Evolutionary conservation across 2,797 vertebrate species (phyloP), one percentile per base, ranked within the genome.

Genomic region (Gallinago solitaria): DNA sequence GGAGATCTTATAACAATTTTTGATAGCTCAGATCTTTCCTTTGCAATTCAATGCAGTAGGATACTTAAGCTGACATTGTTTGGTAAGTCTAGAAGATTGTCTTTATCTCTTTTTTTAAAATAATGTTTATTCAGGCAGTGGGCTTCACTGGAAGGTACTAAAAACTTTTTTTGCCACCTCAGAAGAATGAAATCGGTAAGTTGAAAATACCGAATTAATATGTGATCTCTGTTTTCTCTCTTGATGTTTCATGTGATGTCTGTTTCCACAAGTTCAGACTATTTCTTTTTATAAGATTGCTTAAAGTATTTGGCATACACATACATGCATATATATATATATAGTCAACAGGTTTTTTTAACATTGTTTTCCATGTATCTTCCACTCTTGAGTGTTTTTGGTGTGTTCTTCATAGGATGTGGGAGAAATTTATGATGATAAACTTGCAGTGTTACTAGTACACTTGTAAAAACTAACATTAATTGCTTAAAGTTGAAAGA

Each of bases 1-100:
- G 99, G 99, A 96, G 99, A 99, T 97, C 99, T 99, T 95, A 99
- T 99, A 97, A 99, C 99, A 75, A 99, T 99, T 97, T 99, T 99
- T 96, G 99, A 99, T 98, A 99, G 99, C 97, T 99, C 99, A 81
- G 99, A 99, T 97, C 99, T 99, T 96, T 99, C 99, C 91, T 99
- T 99, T 94, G 99, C 99, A 83, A 99, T 99, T 98, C 99, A 99
- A 5, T 99, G 99, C 98, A 99, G 99, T 98, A 99, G 99, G 97
- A 99, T 99, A 98, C 98, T 99, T 96, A 99, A 99, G 96, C 98
- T 99, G 96, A 99, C 99, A 64, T 98, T 99, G 93, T 99, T 99
- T 98, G 99, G 99, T 99, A 98, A 99, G 99, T 96, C 73, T 20
- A 96, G 73, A 61, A 88, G 28, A 64, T 82, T 39, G 20, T 57